A percentile compares a stretch with the other conserved stretches of the same genome.
Conservation (phyloP, 1,140 invertebrate species). For the Sogatella furcifera region DNA sequence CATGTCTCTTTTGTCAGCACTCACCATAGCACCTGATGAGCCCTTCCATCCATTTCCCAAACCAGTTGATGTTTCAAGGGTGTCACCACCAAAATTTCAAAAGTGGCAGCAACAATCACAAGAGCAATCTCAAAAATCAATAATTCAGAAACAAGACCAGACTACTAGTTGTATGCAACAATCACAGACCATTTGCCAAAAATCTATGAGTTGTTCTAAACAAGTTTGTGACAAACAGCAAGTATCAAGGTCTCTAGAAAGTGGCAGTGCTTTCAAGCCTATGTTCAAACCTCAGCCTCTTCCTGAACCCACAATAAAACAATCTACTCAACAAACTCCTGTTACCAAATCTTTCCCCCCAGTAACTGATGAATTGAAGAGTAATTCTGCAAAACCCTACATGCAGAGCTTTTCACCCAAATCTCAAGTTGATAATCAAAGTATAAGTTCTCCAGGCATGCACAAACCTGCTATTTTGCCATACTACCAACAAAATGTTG, state of each 20-base stretch:
- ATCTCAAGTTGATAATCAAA: background rate
- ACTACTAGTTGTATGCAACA: constrained; percentile 20
- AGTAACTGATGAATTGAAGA: constrained; percentile 31
- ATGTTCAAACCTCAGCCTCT: background rate
- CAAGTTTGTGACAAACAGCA: too few species aligned
- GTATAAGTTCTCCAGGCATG: constrained; percentile 20
- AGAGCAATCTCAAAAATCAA: background rate
- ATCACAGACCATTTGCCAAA: constrained; percentile 24
- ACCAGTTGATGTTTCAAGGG: constrained; percentile 1
- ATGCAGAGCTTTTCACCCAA: too few species aligned
- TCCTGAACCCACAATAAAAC: background rate
- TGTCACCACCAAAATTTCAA: constrained; percentile 9
- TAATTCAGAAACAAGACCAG: background rate
- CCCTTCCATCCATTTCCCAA: constrained; percentile 8
- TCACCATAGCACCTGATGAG: constrained; percentile 16
- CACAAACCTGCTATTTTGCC: constrained; percentile 33
- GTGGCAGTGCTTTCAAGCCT: constrained; percentile 3
- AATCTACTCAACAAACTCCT: background rate
- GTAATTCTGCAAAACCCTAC: background rate
- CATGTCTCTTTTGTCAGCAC: constrained; percentile 14
- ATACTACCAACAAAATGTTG: constrained; percentile 46
- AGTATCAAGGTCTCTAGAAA: too few species aligned
- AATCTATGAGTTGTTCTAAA: background rate
- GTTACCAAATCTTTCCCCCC: constrained; percentile 30
- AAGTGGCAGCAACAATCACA: constrained; percentile 1